Conservation (phyloP, 1,140 invertebrate genomes). For the Palaemon carinicauda region DNA sequence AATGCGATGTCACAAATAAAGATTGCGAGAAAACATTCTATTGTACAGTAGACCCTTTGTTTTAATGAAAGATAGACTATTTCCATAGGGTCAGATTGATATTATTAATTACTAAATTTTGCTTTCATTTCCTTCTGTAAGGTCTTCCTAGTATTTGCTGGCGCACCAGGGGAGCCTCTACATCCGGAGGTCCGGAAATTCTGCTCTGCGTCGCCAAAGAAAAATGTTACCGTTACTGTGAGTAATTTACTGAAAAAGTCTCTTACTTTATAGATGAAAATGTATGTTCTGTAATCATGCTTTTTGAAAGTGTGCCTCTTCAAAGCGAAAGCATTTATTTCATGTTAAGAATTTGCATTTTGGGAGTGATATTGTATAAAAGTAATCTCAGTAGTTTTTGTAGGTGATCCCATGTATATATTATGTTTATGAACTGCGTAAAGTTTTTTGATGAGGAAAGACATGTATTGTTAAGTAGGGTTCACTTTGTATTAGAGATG, state of each 20-base stretch:
- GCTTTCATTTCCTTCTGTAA: neutral
- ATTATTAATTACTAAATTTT: neutral
- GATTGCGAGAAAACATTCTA: no score
- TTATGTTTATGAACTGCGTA: no score
- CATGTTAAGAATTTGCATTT: no score
- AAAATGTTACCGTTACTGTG: conserved; percentile 23
- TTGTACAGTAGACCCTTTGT: neutral
- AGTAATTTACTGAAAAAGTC: neutral
- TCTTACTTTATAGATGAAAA: neutral
- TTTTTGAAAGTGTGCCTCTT: neutral
- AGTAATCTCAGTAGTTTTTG: no score
- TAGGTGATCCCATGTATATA: no score
- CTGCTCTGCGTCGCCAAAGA: conserved; percentile 32
- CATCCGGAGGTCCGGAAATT: conserved; percentile 52
- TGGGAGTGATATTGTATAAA: no score
- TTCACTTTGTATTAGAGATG: no score
- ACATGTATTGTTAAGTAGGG: no score
- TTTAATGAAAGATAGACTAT: neutral
- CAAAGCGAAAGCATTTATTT: no score
- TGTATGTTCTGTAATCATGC: neutral
- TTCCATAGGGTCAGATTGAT: neutral
- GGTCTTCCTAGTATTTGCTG: conserved; percentile 25
- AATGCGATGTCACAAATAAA: no score
- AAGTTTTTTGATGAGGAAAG: no score
- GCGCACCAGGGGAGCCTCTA: conserved; percentile 32